Evolutionary conservation across 2,888 invertebrate genomes (phyloP).

Genomic region (Petrolisthes manimaculis): DNA sequence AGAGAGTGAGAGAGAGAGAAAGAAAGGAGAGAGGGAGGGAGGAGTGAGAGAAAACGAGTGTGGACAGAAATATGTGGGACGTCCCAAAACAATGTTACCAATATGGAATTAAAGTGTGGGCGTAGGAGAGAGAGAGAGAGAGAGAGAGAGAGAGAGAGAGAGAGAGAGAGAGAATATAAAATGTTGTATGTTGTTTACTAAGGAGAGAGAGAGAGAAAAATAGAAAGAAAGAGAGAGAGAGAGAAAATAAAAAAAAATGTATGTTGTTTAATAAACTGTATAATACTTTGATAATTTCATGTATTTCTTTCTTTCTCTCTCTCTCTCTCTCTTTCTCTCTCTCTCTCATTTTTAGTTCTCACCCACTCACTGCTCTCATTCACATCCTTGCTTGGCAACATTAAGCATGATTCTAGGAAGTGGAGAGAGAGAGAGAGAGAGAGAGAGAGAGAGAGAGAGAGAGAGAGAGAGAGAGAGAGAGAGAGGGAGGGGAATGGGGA

Average conservation of each 20-base stretch:
- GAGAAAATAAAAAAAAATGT: too few relatives aligned
- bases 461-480: background rate
- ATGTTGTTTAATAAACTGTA: background rate
- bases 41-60: background rate
- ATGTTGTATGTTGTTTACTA: background rate
- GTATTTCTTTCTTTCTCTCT: background rate
- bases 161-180: background rate
- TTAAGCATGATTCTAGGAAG: background rate
- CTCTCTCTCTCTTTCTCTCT: background rate
- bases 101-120: too few relatives aligned
- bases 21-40: background rate
- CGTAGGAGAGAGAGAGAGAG: slow-evolving; percentile 22
- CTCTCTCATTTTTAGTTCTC: background rate
- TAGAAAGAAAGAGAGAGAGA: slow-evolving; percentile 4
- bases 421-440: background rate
- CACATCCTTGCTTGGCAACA: background rate
- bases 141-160: background rate
- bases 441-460: background rate
- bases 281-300: background rate
- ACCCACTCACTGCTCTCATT: background rate
- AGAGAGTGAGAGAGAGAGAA: background rate
- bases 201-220: background rate
- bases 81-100: too few relatives aligned
- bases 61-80: background rate
- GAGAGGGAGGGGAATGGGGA: background rate